Conservation (phyloP, 1,140 invertebrate species). For the Asobara japonica region DNA sequence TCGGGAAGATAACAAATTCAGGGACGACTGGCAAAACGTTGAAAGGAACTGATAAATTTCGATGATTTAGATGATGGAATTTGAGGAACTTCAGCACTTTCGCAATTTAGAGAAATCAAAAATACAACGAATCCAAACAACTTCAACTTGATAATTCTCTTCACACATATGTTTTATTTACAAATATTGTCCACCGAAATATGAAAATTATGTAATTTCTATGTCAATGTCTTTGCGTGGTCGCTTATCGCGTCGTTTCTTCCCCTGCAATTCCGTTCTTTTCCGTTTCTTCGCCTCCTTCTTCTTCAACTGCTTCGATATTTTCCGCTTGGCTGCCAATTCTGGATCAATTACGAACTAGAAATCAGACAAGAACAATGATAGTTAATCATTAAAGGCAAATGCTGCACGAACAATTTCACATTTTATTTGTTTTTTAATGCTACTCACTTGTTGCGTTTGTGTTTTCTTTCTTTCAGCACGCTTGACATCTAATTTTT, state of each 20-base stretch:
- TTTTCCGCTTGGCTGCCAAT: slow-evolving; percentile 79
- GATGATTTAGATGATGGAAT: too few species aligned
- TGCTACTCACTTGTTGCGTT: slow-evolving; percentile 65
- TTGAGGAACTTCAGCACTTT: too few species aligned
- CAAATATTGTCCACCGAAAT: neutral
- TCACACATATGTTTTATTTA: neutral
- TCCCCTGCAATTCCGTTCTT: slow-evolving; percentile 68
- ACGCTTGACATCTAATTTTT: slow-evolving; percentile 70
- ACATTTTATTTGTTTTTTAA: too few species aligned
- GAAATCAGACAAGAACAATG: too few species aligned
- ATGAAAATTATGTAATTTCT: neutral
- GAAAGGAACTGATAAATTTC: too few species aligned
- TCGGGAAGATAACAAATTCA: too few species aligned
- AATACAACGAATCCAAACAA: too few species aligned
- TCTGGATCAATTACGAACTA: slow-evolving; percentile 81
- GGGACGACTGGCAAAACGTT: too few species aligned
- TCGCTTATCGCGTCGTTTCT: slow-evolving; percentile 55
- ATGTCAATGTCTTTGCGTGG: neutral
- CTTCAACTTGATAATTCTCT: too few species aligned
- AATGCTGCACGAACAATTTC: too few species aligned
- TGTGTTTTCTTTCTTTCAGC: slow-evolving; percentile 74
- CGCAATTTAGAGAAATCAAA: too few species aligned
- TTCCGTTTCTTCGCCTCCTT: slow-evolving; percentile 79
- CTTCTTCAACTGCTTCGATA: slow-evolving; percentile 79
- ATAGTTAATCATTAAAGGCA: too few species aligned